A percentile compares a stretch with the other conserved stretches of the same genome.
Evolutionary conservation across 2,888 invertebrate genomes (phyloP).

Genomic region (Dendrolimus pini): DNA sequence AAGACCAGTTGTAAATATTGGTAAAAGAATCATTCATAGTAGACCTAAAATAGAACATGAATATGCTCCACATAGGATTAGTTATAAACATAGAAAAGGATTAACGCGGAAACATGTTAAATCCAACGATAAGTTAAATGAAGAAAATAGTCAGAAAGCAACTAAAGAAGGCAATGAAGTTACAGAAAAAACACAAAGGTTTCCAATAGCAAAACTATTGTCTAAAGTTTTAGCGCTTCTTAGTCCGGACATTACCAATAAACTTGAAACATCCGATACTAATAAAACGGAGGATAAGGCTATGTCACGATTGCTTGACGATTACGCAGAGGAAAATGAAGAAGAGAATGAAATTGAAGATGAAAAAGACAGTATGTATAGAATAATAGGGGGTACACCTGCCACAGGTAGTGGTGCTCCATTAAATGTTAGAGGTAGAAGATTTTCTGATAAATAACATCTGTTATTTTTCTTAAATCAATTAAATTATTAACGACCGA

Average conservation of each 20-base stretch:
- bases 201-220: neutral
- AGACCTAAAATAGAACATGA: slow-evolving; percentile 11
- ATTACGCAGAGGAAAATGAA: slow-evolving; percentile 8
- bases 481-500: slow-evolving; percentile 11
- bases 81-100: neutral
- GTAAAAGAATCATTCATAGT: slow-evolving; percentile 4
- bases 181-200: neutral
- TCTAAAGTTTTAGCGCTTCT: neutral
- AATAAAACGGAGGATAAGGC: neutral
- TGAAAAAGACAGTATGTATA: slow-evolving; percentile 9
- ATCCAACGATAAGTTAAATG: neutral
- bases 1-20: neutral
- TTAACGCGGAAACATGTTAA: neutral
- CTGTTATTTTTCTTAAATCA: neutral
- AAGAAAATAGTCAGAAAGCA: neutral
- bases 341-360: slow-evolving; percentile 8
- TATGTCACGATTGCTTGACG: neutral
- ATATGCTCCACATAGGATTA: slow-evolving; percentile 2
- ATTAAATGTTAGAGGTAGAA: slow-evolving; percentile 42
- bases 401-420: slow-evolving; percentile 56
- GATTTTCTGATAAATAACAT: neutral
- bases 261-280: neutral
- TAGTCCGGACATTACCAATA: neutral
- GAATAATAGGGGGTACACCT: slow-evolving; percentile 53
- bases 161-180: neutral